Conservation (phyloP, 2,888 invertebrate species). For the Liodrosophila aerea region DNA sequence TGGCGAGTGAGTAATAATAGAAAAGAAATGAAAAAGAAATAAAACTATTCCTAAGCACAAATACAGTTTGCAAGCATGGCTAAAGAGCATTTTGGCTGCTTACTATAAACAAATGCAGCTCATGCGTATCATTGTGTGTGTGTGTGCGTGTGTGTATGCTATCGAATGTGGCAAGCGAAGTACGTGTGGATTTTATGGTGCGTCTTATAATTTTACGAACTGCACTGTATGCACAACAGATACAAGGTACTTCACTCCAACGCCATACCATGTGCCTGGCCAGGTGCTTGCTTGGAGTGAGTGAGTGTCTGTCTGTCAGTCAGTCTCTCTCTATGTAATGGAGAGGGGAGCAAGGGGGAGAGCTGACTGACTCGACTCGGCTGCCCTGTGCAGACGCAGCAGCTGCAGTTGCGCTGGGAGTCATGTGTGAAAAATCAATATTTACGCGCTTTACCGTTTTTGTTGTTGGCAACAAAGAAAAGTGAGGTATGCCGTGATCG, state of each 20-base stretch:
- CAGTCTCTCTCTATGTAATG: no score
- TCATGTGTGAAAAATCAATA: conserved; percentile 80
- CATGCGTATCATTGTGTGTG: conserved; percentile 56
- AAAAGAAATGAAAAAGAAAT: conserved; percentile 29
- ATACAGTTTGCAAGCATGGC: conserved; percentile 16
- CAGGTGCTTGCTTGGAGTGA: conserved; percentile 47
- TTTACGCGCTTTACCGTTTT: conserved; percentile 56
- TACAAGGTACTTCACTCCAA: conserved; percentile 18
- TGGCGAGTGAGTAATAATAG: conserved; percentile 79
- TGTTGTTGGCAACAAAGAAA: conserved; percentile 4
- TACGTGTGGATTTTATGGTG: conserved; percentile 49
- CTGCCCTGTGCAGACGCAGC: conserved; percentile 21
- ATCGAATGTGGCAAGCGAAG: conserved; percentile 28
- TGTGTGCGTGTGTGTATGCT: conserved; percentile 34
- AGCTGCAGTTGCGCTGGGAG: conserved; percentile 35
- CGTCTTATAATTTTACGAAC: conserved; percentile 49
- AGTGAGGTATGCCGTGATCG: no score
- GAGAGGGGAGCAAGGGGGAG: not conserved
- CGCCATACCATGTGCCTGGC: conserved; percentile 3
- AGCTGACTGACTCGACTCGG: no score
- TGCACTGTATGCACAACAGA: conserved; percentile 54
- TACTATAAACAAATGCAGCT: conserved; percentile 69
- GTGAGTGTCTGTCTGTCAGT: conserved; percentile 23
- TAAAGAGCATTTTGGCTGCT: conserved; percentile 23
- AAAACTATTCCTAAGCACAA: conserved; percentile 31